Evolutionary conservation across 2,797 vertebrate genomes (phyloP), one percentile per base, ranked within the genome.

Genomic region (Emydoidea blandingii): DNA sequence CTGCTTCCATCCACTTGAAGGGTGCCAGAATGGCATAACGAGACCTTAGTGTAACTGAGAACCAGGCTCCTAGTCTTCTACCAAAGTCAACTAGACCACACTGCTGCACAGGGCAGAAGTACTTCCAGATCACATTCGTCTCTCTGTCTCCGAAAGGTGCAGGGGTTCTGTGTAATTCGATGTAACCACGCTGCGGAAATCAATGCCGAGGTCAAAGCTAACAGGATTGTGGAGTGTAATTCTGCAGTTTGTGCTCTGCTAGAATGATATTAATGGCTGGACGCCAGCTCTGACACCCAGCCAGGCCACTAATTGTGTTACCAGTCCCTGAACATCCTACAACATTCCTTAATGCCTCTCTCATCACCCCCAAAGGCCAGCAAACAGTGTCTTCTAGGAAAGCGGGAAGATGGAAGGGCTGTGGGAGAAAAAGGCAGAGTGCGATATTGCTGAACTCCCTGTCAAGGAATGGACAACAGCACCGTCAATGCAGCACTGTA

Each of bases 61-160:
- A 49, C 57, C 49, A 79, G 50, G 15, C 2, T 19, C 12, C 18
- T 4, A 1, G 5, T 6, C 8, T 79, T 76, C 6, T 12, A 57
- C 4, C 4, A 49, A 3, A 76, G 25, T 44, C 1, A 0, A 0
- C 0, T 1, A 29, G 25, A 88, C 7, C 14, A 11, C 19, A 5
- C 12, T 37, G 16, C 29, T 37, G 3, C 10, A 79, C 12, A 15
- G 34, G 81, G 57, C 56, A n/a, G 74, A 18, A 23, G n/a, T 14
- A 25, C 54, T 88, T 87, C 52, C 90, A 81, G 23, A 14, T 16
- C 57, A 9, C 23, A 34, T 62, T 37, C 2, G 27, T 47, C 1
- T 11, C 54, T 81, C 5, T 29, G 9, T 4, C 8, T 6, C 16
- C 11, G 2, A 31, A 83, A 72, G 34, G 8, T 52, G 59, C 8